These are phyloP conservation scores for Ennomos fuscantarius DNA, from an alignment of 2,888 invertebrate genomes.

Conservation along the genomic window DNA sequence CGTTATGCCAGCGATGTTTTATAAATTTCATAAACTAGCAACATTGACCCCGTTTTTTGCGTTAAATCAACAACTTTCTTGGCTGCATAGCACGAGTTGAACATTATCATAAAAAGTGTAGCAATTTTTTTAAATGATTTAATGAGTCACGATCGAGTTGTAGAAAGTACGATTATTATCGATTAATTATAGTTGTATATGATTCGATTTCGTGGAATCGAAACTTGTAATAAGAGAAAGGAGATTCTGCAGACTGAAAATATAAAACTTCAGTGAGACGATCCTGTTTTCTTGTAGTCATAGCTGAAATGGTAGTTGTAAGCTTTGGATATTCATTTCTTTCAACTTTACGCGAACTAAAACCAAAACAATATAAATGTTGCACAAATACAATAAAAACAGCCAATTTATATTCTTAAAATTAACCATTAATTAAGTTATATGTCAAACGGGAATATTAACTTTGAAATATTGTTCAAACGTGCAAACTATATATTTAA, in stretches of 20 bases:
- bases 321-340: no score
- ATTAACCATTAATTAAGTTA: no score
- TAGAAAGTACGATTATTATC: slow-evolving; percentile 66
- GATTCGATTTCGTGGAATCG: slow-evolving; percentile 43
- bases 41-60: slow-evolving; percentile 46
- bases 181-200: slow-evolving; percentile 54
- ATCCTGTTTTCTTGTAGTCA: not conserved
- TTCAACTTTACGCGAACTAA: not conserved
- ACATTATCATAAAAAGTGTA: slow-evolving; percentile 56
- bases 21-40: slow-evolving; percentile 34
- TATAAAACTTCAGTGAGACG: not conserved
- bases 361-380: not conserved
- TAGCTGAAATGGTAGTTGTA: not conserved
- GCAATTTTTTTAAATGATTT: slow-evolving; percentile 57
- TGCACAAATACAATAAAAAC: no score
- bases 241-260: slow-evolving; percentile 11
- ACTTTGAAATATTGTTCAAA: no score
- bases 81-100: slow-evolving; percentile 44
- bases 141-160: slow-evolving; percentile 57
- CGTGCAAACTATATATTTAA: no score
- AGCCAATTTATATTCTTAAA: no score
- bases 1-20: slow-evolving; percentile 9
- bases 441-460: no score
- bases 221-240: slow-evolving; percentile 6
- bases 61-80: slow-evolving; percentile 56